A percentile compares a stretch with the other conserved stretches of the same genome.
phyloP scores from a whole-genome alignment of 2,113 vertebrate genomes.

The Channa maculata region DNA sequence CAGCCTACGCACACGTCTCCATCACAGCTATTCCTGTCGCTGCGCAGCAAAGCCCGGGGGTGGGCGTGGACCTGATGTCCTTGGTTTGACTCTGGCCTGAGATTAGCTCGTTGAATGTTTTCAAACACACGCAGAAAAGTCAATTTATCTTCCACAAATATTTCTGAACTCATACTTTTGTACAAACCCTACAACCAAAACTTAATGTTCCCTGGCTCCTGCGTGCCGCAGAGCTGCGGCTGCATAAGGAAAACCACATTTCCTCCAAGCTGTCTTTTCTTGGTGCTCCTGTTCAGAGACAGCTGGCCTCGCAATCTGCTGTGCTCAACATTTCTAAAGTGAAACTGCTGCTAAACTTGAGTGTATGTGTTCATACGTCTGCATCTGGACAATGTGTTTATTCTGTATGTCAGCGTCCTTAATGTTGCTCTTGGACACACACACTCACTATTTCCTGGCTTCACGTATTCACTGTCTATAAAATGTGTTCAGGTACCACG shows the following conservation, averaged over 20 bases:
- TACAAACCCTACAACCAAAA: not conserved
- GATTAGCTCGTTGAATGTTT: not conserved
- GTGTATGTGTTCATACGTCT: not conserved
- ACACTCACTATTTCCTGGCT: not conserved
- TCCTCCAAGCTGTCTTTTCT: conserved; percentile 21
- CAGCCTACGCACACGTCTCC: conserved; percentile 34
- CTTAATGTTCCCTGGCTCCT: conserved; percentile 37
- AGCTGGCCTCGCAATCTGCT: not conserved
- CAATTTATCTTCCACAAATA: conserved; percentile 1
- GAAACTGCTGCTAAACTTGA: not conserved
- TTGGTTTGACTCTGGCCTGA: conserved; percentile 1
- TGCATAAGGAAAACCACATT: conserved; percentile 63
- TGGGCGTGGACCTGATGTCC: conserved; percentile 3
- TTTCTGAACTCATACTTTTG: not conserved
- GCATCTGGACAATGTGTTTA: conserved; percentile 3
- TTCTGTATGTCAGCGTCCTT: not conserved
- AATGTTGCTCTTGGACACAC: not conserved
- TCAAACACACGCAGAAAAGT: conserved; percentile 10
- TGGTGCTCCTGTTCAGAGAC: not conserved
- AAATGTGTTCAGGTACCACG: conserved; percentile 1
- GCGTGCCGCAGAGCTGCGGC: conserved; percentile 18
- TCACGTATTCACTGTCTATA: conserved; percentile 5
- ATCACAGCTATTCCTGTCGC: conserved; percentile 46
- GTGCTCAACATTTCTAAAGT: not conserved
- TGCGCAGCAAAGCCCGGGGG: conserved; percentile 26